phyloP scores from a whole-genome alignment of 2,797 vertebrate genomes.

The Poecilia wingei region DNA sequence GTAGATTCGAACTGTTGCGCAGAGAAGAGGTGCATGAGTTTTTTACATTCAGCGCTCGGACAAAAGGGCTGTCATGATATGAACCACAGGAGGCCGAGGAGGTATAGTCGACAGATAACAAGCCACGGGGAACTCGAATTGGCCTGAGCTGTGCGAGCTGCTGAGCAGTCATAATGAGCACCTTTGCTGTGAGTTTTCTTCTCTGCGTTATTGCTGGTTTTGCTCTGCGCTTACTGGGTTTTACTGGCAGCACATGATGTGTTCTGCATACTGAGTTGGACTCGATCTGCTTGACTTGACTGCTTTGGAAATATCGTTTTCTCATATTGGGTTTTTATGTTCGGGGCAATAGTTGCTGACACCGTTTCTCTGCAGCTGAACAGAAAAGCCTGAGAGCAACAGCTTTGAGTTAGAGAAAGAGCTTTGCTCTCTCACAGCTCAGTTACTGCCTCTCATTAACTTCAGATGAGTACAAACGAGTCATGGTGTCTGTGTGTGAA shows the following conservation, averaged over 20 bases:
- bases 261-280: not conserved
- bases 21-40: slow-evolving; percentile 34
- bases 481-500: not conserved
- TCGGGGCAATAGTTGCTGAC: not conserved
- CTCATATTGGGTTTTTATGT: slow-evolving; percentile 9
- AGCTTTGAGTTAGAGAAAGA: slow-evolving; percentile 34
- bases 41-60: slow-evolving; percentile 22
- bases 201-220: not conserved
- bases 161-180: slow-evolving; percentile 50
- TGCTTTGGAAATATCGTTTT: not conserved
- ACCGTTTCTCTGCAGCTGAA: not conserved
- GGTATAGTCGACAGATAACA: slow-evolving; percentile 14
- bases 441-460: slow-evolving; percentile 22
- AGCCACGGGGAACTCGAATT: not conserved
- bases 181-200: slow-evolving; percentile 64
- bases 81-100: slow-evolving; percentile 19
- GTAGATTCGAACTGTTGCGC: slow-evolving; percentile 33
- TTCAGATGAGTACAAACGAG: not conserved
- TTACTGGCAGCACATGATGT: not conserved
- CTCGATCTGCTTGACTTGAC: not conserved
- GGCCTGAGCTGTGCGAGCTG: slow-evolving; percentile 3
- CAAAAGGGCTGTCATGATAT: slow-evolving; percentile 19
- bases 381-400: slow-evolving; percentile 7
- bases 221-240: not conserved
- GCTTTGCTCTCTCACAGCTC: slow-evolving; percentile 33